Base-by-base conservation (phyloP, 2,113 vertebrate species). In the Gyps fulvus region DNA sequence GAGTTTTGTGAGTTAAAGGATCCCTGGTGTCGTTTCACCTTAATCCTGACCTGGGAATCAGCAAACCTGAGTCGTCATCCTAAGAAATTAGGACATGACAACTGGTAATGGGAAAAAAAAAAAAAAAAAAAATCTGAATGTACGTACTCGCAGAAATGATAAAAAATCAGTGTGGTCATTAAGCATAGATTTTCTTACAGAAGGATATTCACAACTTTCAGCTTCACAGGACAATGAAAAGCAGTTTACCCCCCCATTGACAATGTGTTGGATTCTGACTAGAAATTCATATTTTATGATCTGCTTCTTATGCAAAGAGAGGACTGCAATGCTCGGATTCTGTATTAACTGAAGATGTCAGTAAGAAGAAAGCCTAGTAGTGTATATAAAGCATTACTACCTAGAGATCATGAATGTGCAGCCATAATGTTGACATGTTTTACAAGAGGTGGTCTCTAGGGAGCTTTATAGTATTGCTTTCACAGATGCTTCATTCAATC, bases 111-210 rank as follows among this genome's bases (percentile, higher is more conserved):
- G 2, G 42, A 58, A 22, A 34, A 76, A 29, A 31, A 27, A 58
- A 36, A 36, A 36, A 67, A 23, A 31, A 63, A 25, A 31, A 27
- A 57, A n/a, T 9, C 15, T 67, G 26, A 61, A 65, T 32, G 4
- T 2, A 16, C 13, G 1, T 55, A 11, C 10, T 76, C 0, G 0
- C 3, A 80, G 36, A 76, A 76, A 18, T 4, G 72, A 42, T 8
- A 50, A 87, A 83, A 85, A 63, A 31, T 6, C 16, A 25, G 2
- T 47, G 16, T 42, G 9, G 17, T 23, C 63, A 73, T 52, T 50
- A 69, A 32, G 8, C 11, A 42, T 7, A 83, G 8, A 70, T 62
- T 78, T 97, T 50, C 45, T 49, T 71, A 32, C 8, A 63, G 82
- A 62, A 66, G 9, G 20, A 52, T 40, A 70, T 16, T 47, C 16